phyloP scores from a whole-genome alignment of 1,140 invertebrate genomes.

The Lordiphosa collinella region DNA sequence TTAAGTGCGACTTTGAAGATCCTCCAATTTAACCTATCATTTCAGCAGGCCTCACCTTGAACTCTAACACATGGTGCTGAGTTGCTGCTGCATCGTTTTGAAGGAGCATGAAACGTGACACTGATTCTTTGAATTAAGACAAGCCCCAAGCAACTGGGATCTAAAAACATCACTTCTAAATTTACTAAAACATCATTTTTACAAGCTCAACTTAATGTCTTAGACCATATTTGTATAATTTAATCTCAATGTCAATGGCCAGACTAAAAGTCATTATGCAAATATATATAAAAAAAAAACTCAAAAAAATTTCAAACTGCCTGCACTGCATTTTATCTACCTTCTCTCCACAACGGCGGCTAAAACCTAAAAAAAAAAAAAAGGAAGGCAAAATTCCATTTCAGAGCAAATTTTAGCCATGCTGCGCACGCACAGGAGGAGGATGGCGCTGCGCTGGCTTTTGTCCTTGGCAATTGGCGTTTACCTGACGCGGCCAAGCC shows the following conservation, averaged over 20 bases:
- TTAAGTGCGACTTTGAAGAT: too few relatives aligned
- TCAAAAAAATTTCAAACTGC: conserved; percentile 24
- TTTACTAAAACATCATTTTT: too few relatives aligned
- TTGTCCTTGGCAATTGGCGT: conserved; percentile 49
- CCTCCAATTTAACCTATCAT: too few relatives aligned
- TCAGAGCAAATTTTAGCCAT: conserved; percentile 38
- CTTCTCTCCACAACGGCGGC: conserved; percentile 27
- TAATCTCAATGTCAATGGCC: conserved; percentile 47
- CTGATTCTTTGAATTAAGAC: too few relatives aligned
- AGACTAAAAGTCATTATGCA: conserved; percentile 35
- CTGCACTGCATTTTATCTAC: conserved; percentile 29
- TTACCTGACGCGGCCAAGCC: conserved; percentile 28
- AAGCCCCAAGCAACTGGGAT: too few relatives aligned
- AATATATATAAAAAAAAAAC: conserved; percentile 42
- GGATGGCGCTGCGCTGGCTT: conserved; percentile 23
- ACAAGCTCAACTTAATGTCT: too few relatives aligned
- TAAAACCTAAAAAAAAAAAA: conserved; percentile 14
- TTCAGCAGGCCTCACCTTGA: too few relatives aligned
- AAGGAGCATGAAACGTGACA: too few relatives aligned
- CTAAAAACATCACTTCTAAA: too few relatives aligned
- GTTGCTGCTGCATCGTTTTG: too few relatives aligned
- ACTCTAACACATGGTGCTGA: too few relatives aligned
- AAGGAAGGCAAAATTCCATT: conserved; percentile 31
- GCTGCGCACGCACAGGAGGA: conserved; percentile 51
- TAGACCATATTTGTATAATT: too few relatives aligned